A percentile compares a stretch with the other conserved stretches of the same genome.
Conservation (phyloP, 2,888 invertebrate genomes). For the Itoplectis maculator region DNA sequence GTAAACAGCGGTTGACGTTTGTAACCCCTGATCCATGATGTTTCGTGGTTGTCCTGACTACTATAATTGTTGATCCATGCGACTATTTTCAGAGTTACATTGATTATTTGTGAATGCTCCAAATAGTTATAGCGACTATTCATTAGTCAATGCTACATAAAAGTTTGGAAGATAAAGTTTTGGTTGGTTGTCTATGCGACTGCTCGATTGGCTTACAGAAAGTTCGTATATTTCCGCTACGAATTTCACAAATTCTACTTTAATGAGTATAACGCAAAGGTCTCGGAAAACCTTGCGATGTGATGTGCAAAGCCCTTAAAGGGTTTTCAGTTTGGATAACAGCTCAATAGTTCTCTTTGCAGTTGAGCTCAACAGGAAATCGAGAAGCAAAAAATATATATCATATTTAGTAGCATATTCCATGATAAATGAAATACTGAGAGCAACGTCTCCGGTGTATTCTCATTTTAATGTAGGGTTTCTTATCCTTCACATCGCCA, state of each 20-base stretch:
- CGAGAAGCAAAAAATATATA: not conserved
- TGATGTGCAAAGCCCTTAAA: not conserved
- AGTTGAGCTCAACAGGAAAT: not conserved
- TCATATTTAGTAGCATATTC: no score
- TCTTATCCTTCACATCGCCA: not conserved
- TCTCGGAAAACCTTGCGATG: not conserved
- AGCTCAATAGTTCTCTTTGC: not conserved
- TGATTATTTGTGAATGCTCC: no score
- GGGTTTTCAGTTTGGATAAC: not conserved
- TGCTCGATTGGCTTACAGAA: not conserved
- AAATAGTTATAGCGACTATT: no score
- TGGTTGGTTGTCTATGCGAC: not conserved
- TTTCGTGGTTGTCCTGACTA: no score
- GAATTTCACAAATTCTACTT: not conserved
- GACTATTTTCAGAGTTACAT: no score
- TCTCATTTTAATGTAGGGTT: not conserved
- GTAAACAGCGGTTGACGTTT: not conserved
- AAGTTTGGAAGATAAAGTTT: no score
- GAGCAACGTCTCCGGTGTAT: not conserved
- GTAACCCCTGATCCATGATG: no score
- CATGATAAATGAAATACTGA: no score
- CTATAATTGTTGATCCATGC: no score
- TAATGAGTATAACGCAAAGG: not conserved
- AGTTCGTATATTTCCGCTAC: not conserved
- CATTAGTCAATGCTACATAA: no score